These are phyloP conservation scores for Cyanistes caeruleus DNA, from an alignment of 2,113 vertebrate genomes.

Conservation along the genomic window DNA sequence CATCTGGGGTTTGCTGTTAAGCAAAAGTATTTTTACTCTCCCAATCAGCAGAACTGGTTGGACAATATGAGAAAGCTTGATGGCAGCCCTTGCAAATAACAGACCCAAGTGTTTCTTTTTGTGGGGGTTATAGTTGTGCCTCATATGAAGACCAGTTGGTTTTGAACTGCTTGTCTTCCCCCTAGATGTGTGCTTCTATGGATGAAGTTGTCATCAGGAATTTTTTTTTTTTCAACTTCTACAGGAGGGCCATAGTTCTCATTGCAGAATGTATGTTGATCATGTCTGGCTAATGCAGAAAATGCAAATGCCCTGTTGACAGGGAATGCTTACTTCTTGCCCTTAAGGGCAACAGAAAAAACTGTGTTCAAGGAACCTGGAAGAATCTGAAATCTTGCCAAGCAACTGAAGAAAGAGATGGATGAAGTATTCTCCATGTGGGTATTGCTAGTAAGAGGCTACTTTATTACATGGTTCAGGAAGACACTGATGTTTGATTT, in stretches of 20 bases:
- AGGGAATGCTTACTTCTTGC: background rate
- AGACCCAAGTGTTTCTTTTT: background rate
- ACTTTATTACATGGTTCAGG: background rate
- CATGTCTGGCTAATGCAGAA: background rate
- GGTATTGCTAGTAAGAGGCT: background rate
- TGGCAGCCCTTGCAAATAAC: background rate
- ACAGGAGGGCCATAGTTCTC: background rate
- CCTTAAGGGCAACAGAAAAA: background rate
- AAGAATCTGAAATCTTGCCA: background rate
- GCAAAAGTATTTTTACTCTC: background rate
- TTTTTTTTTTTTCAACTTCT: background rate
- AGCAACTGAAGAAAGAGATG: background rate
- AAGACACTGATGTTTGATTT: background rate
- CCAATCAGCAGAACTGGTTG: background rate
- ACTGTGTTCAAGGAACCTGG: background rate
- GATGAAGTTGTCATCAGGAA: background rate
- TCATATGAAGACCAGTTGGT: background rate
- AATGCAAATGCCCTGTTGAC: fast-evolving
- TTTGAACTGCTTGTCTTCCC: background rate
- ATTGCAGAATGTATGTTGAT: background rate
- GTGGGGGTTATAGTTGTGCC: background rate
- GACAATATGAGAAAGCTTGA: background rate
- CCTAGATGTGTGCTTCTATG: background rate
- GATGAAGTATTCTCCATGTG: background rate
- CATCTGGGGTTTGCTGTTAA: background rate